A percentile compares a stretch with the other conserved stretches of the same genome.
Conservation (phyloP, 2,797 vertebrate species). For the Gadopsis marmoratus region DNA sequence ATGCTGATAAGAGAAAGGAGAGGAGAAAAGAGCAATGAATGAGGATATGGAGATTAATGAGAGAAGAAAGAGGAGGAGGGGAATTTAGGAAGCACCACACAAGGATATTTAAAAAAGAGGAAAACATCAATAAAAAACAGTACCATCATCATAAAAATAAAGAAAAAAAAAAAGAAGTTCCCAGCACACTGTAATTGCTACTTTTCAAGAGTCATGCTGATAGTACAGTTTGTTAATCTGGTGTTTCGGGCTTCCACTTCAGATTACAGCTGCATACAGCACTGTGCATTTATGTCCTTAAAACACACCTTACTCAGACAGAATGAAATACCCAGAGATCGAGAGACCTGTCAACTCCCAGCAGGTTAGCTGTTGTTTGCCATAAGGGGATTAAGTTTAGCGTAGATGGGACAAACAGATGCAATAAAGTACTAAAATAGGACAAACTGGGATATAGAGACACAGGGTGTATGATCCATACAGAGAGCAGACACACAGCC, state of each 20-base stretch:
- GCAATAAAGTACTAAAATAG: constrained; percentile 19
- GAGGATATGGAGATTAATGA: not conserved
- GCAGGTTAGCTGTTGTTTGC: constrained; percentile 38
- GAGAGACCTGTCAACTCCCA: constrained; percentile 26
- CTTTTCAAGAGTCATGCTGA: constrained; percentile 4
- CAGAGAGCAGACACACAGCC: not conserved
- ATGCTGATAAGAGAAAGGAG: not conserved
- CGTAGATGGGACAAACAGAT: constrained; percentile 35
- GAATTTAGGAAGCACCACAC: not conserved
- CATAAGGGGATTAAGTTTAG: constrained; percentile 30
- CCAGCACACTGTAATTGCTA: constrained; percentile 17
- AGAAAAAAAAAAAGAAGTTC: too few species aligned
- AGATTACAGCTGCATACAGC: constrained; percentile 25
- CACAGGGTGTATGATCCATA: not conserved
- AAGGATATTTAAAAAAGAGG: not conserved
- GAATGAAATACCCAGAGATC: not conserved
- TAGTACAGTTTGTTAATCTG: constrained; percentile 13
- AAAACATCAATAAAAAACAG: not conserved
- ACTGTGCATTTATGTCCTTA: constrained; percentile 9
- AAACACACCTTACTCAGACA: not conserved
- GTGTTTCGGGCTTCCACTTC: constrained; percentile 20
- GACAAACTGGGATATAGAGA: not conserved
- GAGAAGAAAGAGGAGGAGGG: not conserved
- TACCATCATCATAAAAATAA: too few species aligned
- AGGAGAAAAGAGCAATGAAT: not conserved